A percentile compares a stretch with the other conserved stretches of the same genome.
phyloP scores from a whole-genome alignment of 2,113 vertebrate species.

The Eonycteris spelaea region DNA sequence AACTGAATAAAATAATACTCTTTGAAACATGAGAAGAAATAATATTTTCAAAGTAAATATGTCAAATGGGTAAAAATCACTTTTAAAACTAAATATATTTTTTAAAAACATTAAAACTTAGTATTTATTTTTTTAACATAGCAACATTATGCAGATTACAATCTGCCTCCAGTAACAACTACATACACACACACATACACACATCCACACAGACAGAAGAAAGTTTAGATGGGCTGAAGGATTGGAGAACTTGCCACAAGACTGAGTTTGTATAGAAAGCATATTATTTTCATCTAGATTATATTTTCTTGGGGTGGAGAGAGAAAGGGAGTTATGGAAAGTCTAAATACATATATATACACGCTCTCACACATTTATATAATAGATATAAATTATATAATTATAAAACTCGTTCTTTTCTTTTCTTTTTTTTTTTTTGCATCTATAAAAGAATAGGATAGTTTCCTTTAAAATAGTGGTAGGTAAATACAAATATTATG shows the following conservation, averaged over 20 bases:
- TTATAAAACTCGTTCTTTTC: not conserved
- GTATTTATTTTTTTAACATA: not conserved
- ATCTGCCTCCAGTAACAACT: not conserved
- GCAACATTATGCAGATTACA: not conserved
- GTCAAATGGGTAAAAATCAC: not conserved
- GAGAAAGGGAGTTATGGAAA: not conserved
- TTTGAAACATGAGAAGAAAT: slow-evolving; percentile 1
- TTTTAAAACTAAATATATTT: not conserved
- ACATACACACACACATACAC: too few relatives aligned
- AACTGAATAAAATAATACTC: not conserved
- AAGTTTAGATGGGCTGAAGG: not conserved
- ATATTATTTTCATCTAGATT: not conserved
- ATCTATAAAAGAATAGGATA: not conserved
- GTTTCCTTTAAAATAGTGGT: not conserved
- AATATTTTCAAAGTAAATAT: not conserved
- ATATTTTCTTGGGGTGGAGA: not conserved
- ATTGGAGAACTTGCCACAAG: not conserved
- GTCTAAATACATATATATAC: not conserved
- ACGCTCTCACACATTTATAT: not conserved
- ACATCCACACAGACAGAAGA: too few relatives aligned
- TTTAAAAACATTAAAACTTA: not conserved
- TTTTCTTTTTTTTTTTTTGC: too few relatives aligned
- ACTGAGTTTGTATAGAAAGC: not conserved
- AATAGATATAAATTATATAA: not conserved
- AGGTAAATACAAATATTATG: not conserved